Conservation (phyloP, 2,113 vertebrate species). For the Malurus cyaneus region DNA sequence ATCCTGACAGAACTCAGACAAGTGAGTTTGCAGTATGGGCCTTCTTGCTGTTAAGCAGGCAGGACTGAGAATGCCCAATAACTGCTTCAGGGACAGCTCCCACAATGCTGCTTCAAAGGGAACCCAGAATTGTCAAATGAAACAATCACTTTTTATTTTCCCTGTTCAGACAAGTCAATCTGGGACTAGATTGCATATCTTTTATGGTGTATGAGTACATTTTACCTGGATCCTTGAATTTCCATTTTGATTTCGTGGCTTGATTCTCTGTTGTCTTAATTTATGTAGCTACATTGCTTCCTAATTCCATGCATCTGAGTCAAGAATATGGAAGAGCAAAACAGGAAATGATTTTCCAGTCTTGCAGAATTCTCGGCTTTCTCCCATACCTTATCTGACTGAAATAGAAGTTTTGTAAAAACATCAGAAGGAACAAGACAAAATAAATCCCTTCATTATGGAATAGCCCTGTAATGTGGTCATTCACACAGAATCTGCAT, state of each 20-base stretch:
- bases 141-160: neutral
- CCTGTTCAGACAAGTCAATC: neutral
- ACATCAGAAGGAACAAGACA: neutral
- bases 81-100: neutral
- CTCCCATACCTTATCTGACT: neutral
- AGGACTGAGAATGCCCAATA: neutral
- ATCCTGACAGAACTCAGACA: neutral
- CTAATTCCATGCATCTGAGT: neutral
- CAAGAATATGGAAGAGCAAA: neutral
- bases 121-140: neutral
- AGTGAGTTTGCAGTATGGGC: neutral
- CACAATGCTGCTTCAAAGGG: neutral
- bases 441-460: neutral
- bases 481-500: neutral
- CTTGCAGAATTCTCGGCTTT: neutral
- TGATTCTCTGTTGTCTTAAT: neutral
- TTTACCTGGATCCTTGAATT: neutral
- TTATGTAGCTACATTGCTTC: neutral
- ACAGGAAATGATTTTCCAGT: neutral
- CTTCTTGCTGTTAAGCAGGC: neutral
- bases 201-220: neutral
- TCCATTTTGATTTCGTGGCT: neutral
- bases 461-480: accelerated
- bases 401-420: neutral
- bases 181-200: neutral